Conservation (phyloP, 2,797 vertebrate genomes). For the Falco naumanni region DNA sequence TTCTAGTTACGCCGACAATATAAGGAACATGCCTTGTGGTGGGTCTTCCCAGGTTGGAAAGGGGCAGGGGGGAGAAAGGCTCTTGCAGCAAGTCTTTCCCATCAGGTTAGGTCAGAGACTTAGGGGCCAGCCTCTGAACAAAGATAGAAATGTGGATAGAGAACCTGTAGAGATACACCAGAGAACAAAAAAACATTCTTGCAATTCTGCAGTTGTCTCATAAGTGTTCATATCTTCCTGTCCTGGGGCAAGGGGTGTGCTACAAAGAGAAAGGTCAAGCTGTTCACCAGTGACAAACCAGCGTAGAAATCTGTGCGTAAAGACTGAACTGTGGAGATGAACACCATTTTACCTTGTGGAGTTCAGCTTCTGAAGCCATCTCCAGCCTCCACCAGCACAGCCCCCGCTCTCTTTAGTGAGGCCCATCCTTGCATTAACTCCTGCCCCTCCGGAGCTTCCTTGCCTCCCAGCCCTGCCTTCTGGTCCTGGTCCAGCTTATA, state of each 20-base stretch:
- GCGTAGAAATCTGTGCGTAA: background rate
- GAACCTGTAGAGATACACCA: background rate
- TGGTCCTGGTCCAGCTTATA: background rate
- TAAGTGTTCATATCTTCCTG: background rate
- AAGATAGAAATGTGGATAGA: background rate
- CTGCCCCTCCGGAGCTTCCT: background rate
- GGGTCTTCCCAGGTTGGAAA: background rate
- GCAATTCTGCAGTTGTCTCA: background rate
- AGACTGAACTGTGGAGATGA: background rate
- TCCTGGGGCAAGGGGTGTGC: fast-evolving
- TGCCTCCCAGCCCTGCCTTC: too few species aligned
- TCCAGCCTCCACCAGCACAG: background rate
- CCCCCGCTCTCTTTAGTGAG: background rate
- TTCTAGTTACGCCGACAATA: background rate
- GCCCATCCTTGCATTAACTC: background rate
- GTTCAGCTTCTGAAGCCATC: background rate
- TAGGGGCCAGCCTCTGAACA: background rate
- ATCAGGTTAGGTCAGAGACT: background rate
- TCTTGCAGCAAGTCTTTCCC: background rate
- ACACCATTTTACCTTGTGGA: background rate
- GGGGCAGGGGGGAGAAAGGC: fast-evolving
- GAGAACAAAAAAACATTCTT: background rate
- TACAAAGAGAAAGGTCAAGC: background rate
- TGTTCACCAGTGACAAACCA: background rate
- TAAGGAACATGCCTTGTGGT: background rate